These are phyloP conservation scores for Microctonus hyperodae DNA, from an alignment of 2,888 invertebrate genomes.

Conservation along the genomic window DNA sequence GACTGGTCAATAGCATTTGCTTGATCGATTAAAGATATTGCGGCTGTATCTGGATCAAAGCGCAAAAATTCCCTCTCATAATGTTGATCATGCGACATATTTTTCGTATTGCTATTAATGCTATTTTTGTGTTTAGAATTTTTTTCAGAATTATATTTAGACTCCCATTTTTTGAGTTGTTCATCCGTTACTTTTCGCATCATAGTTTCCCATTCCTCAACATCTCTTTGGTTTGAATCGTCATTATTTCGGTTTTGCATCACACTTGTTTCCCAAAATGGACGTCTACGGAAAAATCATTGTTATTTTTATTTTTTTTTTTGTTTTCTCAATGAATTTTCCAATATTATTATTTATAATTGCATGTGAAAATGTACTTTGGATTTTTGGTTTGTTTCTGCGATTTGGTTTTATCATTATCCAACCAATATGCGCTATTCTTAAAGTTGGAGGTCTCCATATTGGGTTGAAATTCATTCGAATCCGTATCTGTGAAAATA, in stretches of 20 bases:
- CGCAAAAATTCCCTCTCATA: not conserved
- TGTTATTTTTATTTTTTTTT: slow-evolving; percentile 3
- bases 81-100: not conserved
- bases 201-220: slow-evolving; percentile 38
- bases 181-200: slow-evolving; percentile 39
- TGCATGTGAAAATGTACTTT: slow-evolving; percentile 29
- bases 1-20: no score
- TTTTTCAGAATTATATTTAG: not conserved
- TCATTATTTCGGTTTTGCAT: slow-evolving; percentile 15
- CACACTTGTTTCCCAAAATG: slow-evolving; percentile 31
- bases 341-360: not conserved
- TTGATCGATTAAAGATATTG: no score
- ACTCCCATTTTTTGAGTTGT: slow-evolving; percentile 18
- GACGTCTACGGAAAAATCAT: slow-evolving; percentile 31
- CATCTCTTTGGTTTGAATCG: slow-evolving; percentile 26
- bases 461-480: slow-evolving; percentile 36
- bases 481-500: slow-evolving; percentile 31
- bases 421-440: slow-evolving; percentile 35
- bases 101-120: not conserved
- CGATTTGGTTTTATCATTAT: slow-evolving; percentile 37
- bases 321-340: slow-evolving; percentile 19
- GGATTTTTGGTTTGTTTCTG: slow-evolving; percentile 32
- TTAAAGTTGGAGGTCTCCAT: slow-evolving; percentile 33
- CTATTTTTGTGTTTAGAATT: not conserved
- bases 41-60: no score